Percentiles rank a stretch among this genome's conserved stretches.
Evolutionary conservation across 1,140 invertebrate genomes (phyloP).

Genomic region (Drosophila fuyamai): DNA sequence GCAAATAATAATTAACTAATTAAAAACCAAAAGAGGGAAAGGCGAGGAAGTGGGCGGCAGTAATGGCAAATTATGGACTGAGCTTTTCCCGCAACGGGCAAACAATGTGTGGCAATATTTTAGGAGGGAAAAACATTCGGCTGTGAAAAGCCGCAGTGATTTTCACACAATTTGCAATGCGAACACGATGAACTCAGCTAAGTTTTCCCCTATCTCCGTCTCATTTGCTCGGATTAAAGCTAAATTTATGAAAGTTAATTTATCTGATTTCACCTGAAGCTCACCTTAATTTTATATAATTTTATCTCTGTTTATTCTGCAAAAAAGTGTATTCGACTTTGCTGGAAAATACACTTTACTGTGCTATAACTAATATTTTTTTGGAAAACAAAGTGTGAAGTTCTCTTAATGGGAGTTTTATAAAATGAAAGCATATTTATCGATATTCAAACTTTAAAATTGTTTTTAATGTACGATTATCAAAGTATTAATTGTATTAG

Average conservation of each 20-base stretch:
- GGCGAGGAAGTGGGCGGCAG: conserved; percentile 6
- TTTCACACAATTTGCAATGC: conserved; percentile 75
- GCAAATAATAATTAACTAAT: conserved; percentile 73
- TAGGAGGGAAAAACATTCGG: conserved; percentile 12
- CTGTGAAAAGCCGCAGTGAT: conserved; percentile 57
- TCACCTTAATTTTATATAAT: neutral
- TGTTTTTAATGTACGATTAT: too few relatives aligned
- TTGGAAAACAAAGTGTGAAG: too few relatives aligned
- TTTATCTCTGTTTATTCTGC: neutral
- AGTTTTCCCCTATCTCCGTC: conserved; percentile 15
- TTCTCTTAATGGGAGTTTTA: too few relatives aligned
- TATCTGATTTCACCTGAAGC: neutral
- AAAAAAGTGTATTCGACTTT: too few relatives aligned
- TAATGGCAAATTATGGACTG: conserved; percentile 61
- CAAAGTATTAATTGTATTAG: too few relatives aligned
- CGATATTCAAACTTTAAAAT: too few relatives aligned
- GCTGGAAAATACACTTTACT: too few relatives aligned
- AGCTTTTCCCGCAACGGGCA: conserved; percentile 48
- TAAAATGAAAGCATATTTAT: too few relatives aligned
- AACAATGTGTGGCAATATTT: conserved; percentile 47
- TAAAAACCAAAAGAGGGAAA: conserved; percentile 40
- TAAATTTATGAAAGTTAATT: conserved; percentile 22
- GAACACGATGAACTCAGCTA: conserved; percentile 11
- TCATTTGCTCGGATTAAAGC: conserved; percentile 4
- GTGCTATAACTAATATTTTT: neutral